Base-by-base conservation (phyloP, 2,888 invertebrate species). In the Yponomeuta plumbellus region DNA sequence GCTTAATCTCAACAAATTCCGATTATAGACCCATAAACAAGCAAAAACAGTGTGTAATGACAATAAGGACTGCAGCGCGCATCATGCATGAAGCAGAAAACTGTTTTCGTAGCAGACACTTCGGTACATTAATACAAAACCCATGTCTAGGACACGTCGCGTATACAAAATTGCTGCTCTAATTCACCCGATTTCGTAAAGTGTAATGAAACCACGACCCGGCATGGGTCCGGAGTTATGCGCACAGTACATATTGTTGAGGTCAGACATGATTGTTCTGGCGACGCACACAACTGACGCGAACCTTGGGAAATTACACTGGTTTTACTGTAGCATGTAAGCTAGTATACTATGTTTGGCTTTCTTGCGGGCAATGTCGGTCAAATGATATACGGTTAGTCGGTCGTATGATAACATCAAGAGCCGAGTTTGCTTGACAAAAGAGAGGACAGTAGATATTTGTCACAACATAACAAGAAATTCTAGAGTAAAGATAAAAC, bases 141-240 rank as follows among this genome's bases (percentile, higher is more conserved):
- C 21, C 64, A 75, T 77, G 80, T 74, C 77, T 84, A 83, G 84
- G 85, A 84, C 87, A 85, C 83, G 84, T 84, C 83, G 79, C 83
- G 80, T 77, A 81, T 17, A 80, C 81, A 83, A 86, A 85, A 86
- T 87, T 85, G 80, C 86, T 86, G 88, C 88, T 89, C 89, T 83
- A 88, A 86, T 89, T 90, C 86, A 76, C 85, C 74, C 71, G 73
- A 78, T 88, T 87, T 87, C 88, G 89, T 80, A 89, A 90, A 89
- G 73, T 52, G 79, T 80, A 83, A 86, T 67, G 69, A 70, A 70
- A 70, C 70, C 65, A 65, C 68, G 69, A 67, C 66, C 44, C 66
- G 68, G 65, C 66, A 66, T 66, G 67, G 64, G 64, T 65, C 11
- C 40, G 13, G 44, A 63, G 44, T 59, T 59, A 59, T 59, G 59